Conservation (phyloP, 2,888 invertebrate species). For the Parasteatoda lunata region DNA sequence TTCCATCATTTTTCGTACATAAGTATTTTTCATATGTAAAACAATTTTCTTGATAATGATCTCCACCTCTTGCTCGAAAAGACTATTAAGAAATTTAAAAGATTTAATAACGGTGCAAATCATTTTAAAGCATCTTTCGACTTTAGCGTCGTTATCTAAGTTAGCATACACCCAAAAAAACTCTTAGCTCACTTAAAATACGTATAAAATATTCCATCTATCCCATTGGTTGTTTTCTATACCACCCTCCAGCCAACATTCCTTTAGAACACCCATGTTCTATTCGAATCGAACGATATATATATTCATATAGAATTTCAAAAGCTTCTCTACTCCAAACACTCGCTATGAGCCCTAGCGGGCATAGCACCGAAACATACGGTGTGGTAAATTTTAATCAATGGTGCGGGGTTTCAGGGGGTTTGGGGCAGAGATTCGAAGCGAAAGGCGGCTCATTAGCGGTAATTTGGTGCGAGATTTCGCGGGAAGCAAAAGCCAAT, state of each 20-base stretch:
- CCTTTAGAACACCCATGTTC: not conserved
- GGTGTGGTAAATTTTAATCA: conserved; percentile 66
- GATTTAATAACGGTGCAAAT: no score
- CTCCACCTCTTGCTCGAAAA: no score
- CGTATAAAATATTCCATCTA: conserved; percentile 17
- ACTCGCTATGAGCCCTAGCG: not conserved
- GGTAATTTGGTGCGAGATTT: conserved; percentile 64
- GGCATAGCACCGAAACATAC: conserved; percentile 29
- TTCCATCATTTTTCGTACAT: no score
- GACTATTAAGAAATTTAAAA: no score
- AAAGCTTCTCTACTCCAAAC: not conserved
- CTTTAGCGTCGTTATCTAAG: no score
- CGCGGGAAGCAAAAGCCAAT: conserved; percentile 59
- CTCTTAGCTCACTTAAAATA: conserved; percentile 1
- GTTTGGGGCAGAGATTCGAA: conserved; percentile 9
- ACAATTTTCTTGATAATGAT: no score
- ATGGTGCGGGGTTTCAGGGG: conserved; percentile 10
- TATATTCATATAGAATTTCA: conserved; percentile 34
- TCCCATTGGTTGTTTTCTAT: conserved; percentile 45
- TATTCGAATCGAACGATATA: conserved; percentile 14
- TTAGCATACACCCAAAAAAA: not conserved
- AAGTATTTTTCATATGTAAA: no score
- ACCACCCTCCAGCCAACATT: not conserved
- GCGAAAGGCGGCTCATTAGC: conserved; percentile 61
- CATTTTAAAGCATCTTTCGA: no score